phyloP scores from a whole-genome alignment of 2,113 vertebrate genomes.

The Rhabdornis inornatus region DNA sequence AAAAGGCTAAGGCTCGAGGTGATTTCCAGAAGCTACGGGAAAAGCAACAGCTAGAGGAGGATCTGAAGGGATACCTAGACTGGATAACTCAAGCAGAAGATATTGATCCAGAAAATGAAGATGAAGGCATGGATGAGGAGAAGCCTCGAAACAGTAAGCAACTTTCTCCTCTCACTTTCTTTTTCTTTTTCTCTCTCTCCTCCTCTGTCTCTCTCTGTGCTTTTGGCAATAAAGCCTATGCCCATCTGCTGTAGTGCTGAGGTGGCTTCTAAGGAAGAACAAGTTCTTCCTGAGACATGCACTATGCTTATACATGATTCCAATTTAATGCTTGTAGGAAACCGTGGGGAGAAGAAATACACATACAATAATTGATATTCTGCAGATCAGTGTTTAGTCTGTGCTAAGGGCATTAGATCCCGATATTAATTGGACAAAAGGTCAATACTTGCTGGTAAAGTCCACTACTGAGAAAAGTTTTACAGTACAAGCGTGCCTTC shows the following conservation, averaged over 20 bases:
- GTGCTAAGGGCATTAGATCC: neutral
- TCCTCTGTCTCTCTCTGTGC: neutral
- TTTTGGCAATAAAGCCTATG: neutral
- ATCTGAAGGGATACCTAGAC: constrained; percentile 97
- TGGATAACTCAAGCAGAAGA: constrained; percentile 99
- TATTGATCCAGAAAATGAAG: constrained; percentile 98
- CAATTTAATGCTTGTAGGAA: neutral
- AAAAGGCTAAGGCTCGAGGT: constrained; percentile 95
- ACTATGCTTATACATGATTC: neutral
- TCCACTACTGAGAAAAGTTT: neutral
- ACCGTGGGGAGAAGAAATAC: neutral
- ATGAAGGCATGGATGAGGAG: constrained; percentile 94
- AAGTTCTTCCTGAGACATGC: neutral
- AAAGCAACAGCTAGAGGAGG: constrained; percentile 96
- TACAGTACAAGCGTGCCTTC: neutral
- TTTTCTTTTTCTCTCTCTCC: neutral
- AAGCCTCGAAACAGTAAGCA: constrained; percentile 95
- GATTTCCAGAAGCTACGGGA: constrained; percentile 97
- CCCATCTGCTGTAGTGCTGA: neutral
- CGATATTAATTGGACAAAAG: neutral
- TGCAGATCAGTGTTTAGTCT: neutral
- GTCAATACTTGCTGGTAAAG: neutral
- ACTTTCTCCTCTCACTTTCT: neutral
- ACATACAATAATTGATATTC: neutral
- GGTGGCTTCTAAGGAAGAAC: neutral